These are phyloP conservation scores for Morone chrysops DNA, from an alignment of 2,113 vertebrate genomes.

Conservation along the genomic window DNA sequence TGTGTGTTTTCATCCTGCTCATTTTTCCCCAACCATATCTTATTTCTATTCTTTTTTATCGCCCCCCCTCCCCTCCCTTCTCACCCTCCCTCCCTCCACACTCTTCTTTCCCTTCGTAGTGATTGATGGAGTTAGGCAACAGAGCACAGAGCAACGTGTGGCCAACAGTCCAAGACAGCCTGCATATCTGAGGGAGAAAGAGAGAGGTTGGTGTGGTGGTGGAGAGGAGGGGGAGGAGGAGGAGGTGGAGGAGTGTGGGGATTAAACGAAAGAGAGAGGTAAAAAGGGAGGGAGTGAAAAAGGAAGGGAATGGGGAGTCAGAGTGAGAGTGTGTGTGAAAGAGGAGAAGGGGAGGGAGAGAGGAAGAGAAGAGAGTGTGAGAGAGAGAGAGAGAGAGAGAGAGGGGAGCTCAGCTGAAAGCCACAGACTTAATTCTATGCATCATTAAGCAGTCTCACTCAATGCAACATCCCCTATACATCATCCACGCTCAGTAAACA, in stretches of 20 bases:
- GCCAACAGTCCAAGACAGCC: constrained; percentile 85
- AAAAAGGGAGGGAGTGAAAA: constrained; percentile 67
- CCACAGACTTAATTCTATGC: constrained; percentile 98
- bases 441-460: constrained; percentile 98
- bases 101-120: constrained; percentile 71
- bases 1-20: constrained; percentile 67
- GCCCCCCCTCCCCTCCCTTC: not conserved
- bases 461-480: constrained; percentile 97
- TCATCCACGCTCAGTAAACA: constrained; percentile 98
- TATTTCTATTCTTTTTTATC: constrained; percentile 73
- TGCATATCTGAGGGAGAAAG: constrained; percentile 69
- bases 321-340: constrained; percentile 53
- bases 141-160: constrained; percentile 85
- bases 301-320: constrained; percentile 68
- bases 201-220: constrained; percentile 60
- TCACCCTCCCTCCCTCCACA: constrained; percentile 37
- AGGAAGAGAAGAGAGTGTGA: constrained; percentile 42
- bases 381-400: constrained; percentile 52
- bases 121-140: constrained; percentile 87
- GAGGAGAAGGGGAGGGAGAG: constrained; percentile 37
- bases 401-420: constrained; percentile 95
- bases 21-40: constrained; percentile 71
- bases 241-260: constrained; percentile 60
- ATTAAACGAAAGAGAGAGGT: constrained; percentile 78
- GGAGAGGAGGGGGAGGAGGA: constrained; percentile 22